Conservation (phyloP, 2,113 vertebrate species). For the Zeus faber region DNA sequence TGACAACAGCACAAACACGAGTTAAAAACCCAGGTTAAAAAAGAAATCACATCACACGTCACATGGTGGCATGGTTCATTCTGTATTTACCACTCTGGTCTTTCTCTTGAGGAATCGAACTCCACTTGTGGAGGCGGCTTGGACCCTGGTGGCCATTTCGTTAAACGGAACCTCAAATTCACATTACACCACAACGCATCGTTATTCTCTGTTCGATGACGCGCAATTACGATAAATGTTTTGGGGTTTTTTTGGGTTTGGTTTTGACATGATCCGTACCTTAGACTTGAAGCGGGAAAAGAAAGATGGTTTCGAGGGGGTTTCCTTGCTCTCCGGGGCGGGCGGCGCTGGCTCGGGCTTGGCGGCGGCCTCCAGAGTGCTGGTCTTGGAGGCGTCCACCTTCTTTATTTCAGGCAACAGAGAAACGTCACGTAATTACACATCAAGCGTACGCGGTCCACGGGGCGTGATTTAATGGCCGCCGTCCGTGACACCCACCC, state of each 20-base stretch:
- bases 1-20: constrained; percentile 18
- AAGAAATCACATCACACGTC: constrained; percentile 4
- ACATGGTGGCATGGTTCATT: constrained; percentile 1
- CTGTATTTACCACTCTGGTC: constrained; percentile 56
- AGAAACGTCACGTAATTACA: constrained; percentile 17
- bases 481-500: not conserved
- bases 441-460: not conserved
- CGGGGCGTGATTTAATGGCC: too few species aligned
- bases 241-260: not conserved
- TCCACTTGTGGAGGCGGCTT: constrained; percentile 63
- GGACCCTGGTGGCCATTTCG: constrained; percentile 63
- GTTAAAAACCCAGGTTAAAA: constrained; percentile 45
- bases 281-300: constrained; percentile 70
- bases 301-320: constrained; percentile 51
- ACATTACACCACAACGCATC: constrained; percentile 41
- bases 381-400: constrained; percentile 68
- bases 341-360: constrained; percentile 64
- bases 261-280: constrained; percentile 48
- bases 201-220: constrained; percentile 41
- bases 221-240: not conserved
- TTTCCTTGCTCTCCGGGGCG: constrained; percentile 60
- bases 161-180: constrained; percentile 71
- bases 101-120: constrained; percentile 57
- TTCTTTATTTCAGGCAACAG: constrained; percentile 47
- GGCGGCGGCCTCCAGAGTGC: constrained; percentile 66